Evolutionary conservation across 2,888 invertebrate genomes (phyloP).

Genomic region (Hylaea fasciaria): DNA sequence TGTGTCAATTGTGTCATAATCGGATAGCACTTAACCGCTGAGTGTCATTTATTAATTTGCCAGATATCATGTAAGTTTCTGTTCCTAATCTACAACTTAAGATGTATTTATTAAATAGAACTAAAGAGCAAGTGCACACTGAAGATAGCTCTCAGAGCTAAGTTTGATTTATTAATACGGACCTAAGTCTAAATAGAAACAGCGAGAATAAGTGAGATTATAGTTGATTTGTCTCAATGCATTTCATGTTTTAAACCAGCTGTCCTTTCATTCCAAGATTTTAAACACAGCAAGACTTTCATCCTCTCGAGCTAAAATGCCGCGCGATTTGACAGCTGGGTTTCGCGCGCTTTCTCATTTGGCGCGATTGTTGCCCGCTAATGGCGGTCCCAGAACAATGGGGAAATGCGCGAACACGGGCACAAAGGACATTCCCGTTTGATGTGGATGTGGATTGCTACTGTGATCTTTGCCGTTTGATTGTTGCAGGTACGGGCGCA

Average conservation of each 20-base stretch:
- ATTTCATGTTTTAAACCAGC: background rate
- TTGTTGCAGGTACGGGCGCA: slow-evolving; percentile 33
- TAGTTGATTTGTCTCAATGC: slow-evolving; percentile 2
- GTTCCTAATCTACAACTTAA: no score
- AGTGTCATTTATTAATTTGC: no score
- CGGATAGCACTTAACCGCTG: no score
- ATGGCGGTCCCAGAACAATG: slow-evolving; percentile 78
- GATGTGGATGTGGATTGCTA: slow-evolving; percentile 76
- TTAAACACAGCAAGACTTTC: slow-evolving; percentile 40
- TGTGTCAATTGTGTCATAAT: no score
- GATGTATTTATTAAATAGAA: no score
- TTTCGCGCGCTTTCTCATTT: slow-evolving; percentile 68
- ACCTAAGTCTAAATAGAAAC: no score
- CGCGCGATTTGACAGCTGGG: slow-evolving; percentile 73
- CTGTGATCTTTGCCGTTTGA: slow-evolving; percentile 50
- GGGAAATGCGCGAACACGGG: slow-evolving; percentile 65
- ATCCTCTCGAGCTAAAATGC: slow-evolving; percentile 64
- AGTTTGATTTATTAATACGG: no score
- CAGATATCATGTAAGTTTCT: no score
- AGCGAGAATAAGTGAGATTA: background rate
- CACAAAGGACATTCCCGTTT: slow-evolving; percentile 77
- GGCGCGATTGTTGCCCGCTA: slow-evolving; percentile 72
- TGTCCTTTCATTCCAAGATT: slow-evolving; percentile 25
- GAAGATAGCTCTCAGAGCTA: no score
- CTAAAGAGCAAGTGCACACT: no score